Evolutionary conservation across 92 coral and sea anemone genomes (phyloP).

Genomic region (Porites rus): DNA sequence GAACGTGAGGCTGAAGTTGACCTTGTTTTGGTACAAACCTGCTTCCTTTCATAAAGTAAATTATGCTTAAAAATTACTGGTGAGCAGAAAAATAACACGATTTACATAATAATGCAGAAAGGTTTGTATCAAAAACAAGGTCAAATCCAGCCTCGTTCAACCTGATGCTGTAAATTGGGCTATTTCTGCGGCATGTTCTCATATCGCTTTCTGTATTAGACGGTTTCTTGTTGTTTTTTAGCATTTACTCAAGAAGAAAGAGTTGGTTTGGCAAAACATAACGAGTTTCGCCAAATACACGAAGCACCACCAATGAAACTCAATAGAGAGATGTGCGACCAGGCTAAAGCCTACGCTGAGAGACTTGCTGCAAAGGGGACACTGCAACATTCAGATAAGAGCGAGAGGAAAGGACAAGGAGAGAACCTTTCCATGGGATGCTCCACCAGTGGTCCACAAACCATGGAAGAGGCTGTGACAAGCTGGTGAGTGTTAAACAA

Average conservation of each 20-base stretch:
- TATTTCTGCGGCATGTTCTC: background rate
- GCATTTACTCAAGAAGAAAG: constrained; percentile 44
- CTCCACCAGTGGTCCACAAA: constrained; percentile 3
- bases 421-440: constrained; percentile 78
- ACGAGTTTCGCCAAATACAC: constrained; percentile 70
- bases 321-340: constrained; percentile 54
- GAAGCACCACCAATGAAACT: constrained; percentile 62
- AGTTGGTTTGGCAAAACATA: constrained; percentile 66
- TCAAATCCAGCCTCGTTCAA: no score
- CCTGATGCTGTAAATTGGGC: no score
- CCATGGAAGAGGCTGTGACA: constrained; percentile 13
- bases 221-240: background rate
- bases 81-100: no score
- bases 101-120: no score
- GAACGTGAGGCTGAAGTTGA: no score
- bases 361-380: constrained; percentile 45
- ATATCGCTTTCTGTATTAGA: no score
- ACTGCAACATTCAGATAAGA: constrained; percentile 53
- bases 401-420: constrained; percentile 64
- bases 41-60: no score
- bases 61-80: no score
- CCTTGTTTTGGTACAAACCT: no score
- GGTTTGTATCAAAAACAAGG: no score
- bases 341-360: constrained; percentile 74
- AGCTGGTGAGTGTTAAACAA: constrained; percentile 42